Conservation (phyloP, 2,888 invertebrate genomes). For the Pseudococcus viburni region DNA sequence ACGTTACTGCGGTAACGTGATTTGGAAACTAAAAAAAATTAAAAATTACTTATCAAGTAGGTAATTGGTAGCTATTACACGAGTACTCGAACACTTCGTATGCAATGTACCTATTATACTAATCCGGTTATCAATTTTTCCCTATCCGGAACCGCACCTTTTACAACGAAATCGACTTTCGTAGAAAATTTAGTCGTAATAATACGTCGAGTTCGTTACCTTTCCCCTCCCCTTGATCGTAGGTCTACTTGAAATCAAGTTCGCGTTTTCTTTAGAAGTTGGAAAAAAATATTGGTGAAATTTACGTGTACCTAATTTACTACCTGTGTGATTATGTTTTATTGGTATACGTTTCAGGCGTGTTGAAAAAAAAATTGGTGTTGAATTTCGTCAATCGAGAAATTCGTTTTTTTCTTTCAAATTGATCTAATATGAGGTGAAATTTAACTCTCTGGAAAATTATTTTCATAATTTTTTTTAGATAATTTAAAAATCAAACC, state of each 20-base stretch:
- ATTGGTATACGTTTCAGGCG: not conserved
- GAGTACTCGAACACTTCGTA: not conserved
- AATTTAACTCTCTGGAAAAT: too few species aligned
- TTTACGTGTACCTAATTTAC: not conserved
- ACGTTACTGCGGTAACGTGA: too few species aligned
- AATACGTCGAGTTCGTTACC: not conserved
- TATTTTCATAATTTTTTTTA: too few species aligned
- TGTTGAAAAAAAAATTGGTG: not conserved
- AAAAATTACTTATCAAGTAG: not conserved
- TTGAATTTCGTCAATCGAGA: not conserved
- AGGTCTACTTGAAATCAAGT: not conserved
- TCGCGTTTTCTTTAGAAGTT: not conserved
- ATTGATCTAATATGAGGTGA: too few species aligned
- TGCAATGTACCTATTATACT: not conserved
- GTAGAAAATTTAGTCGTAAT: conserved; percentile 14
- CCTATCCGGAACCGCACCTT: not conserved
- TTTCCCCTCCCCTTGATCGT: not conserved
- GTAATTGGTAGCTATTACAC: not conserved
- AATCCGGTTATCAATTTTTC: not conserved
- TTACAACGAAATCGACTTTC: not conserved
- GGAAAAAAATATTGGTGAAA: not conserved
- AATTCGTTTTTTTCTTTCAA: too few species aligned
- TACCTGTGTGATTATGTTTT: not conserved
- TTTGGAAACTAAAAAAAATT: not conserved
- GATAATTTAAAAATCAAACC: too few species aligned